Conservation (phyloP, 2,797 vertebrate species). For the Knipowitschia caucasica region DNA sequence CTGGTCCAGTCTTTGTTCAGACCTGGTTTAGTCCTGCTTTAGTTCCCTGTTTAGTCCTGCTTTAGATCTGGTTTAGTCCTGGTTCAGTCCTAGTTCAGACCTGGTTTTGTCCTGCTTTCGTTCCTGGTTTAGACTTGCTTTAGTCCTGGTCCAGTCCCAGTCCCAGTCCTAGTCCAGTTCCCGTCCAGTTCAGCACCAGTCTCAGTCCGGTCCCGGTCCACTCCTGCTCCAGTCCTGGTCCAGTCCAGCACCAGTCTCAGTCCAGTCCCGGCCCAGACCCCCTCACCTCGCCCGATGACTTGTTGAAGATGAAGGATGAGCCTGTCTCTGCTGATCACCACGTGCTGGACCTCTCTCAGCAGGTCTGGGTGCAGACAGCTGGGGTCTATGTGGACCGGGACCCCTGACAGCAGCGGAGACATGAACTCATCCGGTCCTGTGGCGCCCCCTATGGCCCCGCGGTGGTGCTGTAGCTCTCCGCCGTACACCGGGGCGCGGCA, state of each 20-base stretch:
- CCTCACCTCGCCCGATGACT: constrained; percentile 94
- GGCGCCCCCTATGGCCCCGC: constrained; percentile 63
- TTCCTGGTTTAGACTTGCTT: neutral
- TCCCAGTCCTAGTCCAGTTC: neutral
- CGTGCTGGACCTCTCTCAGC: constrained; percentile 92
- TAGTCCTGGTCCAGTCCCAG: neutral
- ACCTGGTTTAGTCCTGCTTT: neutral
- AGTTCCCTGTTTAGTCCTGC: neutral
- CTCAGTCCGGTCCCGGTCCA: neutral
- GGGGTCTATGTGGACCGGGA: constrained; percentile 88
- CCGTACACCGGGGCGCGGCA: constrained; percentile 80
- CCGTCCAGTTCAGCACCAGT: neutral
- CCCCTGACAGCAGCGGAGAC: constrained; percentile 84
- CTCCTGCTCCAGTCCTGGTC: neutral
- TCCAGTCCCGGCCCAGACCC: neutral
- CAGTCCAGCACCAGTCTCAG: neutral
- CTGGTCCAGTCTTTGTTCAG: neutral
- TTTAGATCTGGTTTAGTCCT: neutral
- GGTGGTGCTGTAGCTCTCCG: constrained; percentile 85
- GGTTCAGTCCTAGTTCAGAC: neutral
- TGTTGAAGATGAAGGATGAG: constrained; percentile 91
- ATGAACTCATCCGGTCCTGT: constrained; percentile 77
- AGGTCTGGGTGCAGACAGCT: constrained; percentile 90
- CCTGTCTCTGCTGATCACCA: constrained; percentile 89
- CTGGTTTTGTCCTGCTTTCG: neutral